Conservation (phyloP, 1,140 invertebrate species). For the Melanaphis sacchari region DNA sequence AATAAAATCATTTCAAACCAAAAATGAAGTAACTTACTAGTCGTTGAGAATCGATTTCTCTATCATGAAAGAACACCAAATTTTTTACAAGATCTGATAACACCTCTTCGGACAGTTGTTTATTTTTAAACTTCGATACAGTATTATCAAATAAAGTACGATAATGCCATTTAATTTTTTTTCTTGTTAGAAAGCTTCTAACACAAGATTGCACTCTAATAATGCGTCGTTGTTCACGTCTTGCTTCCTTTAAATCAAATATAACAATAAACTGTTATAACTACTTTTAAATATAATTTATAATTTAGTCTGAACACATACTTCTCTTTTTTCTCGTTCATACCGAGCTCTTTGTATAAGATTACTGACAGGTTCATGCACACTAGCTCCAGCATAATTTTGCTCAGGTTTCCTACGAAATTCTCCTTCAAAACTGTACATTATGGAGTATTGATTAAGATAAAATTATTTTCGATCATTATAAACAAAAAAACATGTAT, state of each 20-base stretch:
- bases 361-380: slow-evolving; percentile 76
- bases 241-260: slow-evolving; percentile 69
- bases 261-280: not conserved
- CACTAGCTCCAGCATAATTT: slow-evolving; percentile 87
- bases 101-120: slow-evolving; percentile 60
- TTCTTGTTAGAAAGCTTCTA: slow-evolving; percentile 77
- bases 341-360: slow-evolving; percentile 80
- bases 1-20: not conserved
- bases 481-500: not conserved
- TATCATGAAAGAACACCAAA: slow-evolving; percentile 80
- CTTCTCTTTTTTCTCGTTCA: slow-evolving; percentile 86
- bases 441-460: slow-evolving; percentile 34
- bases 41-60: slow-evolving; percentile 72
- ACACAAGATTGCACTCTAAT: slow-evolving; percentile 80
- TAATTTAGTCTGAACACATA: not conserved
- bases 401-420: slow-evolving; percentile 86
- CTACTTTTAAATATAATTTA: not conserved
- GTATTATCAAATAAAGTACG: slow-evolving; percentile 74
- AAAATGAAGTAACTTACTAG: slow-evolving; percentile 68
- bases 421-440: slow-evolving; percentile 91
- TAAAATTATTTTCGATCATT: not conserved
- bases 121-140: slow-evolving; percentile 65
- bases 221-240: slow-evolving; percentile 73
- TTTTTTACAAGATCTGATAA: slow-evolving; percentile 69
- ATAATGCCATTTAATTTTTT: slow-evolving; percentile 71